Base-by-base conservation (phyloP, 2,888 invertebrate genomes). In the Drosophila eohydei region DNA sequence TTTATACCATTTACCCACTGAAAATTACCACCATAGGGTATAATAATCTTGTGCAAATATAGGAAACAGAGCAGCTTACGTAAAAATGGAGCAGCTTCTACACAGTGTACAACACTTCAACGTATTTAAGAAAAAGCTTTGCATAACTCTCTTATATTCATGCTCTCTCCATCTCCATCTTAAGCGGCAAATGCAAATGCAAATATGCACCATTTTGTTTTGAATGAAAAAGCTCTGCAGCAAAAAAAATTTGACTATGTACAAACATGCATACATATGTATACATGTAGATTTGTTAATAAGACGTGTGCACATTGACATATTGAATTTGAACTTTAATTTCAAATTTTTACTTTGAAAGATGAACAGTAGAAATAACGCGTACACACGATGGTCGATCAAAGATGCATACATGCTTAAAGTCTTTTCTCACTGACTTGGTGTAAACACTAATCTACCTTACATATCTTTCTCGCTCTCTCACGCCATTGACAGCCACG, bases 1-100 rank as follows among this genome's bases (percentile, higher is more conserved):
- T 50, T 34, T 40, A 12, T 34, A 32, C 41, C 56, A 21, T 56
- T 41, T 56, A 56, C 56, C 56, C 56, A 43, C 30, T 21, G 26
- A 0, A 56, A 34, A 5, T 28, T 28, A 8, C 11, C 54, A 36
- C 12, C 26, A 40, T 40, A 6, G 43, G 41, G 56, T 43, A 43
- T 56, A 32, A 30, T 38, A 30, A 36, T 26, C 32, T 32, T 14
- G 43, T 56, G 21, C 32, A 56, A 32, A 54, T 28, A 11, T 12
- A 12, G 3, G 12, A 34, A 34, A 34, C 7, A 12, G 34, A 1
- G 11, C 30, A n/a, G n/a, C 16, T 28, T 26, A 26, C 9, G 1
- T 48, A 11, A 11, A 16, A 50, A n/a, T 16, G 16, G 30, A 2
- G 48, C 48, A 32, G 11, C 48, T 1, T 11, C 30, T 16, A 11